Percentiles rank a stretch among this genome's conserved stretches.
These are phyloP conservation scores for Dexiosoma caninum DNA, from an alignment of 2,888 invertebrate genomes.

Conservation along the genomic window DNA sequence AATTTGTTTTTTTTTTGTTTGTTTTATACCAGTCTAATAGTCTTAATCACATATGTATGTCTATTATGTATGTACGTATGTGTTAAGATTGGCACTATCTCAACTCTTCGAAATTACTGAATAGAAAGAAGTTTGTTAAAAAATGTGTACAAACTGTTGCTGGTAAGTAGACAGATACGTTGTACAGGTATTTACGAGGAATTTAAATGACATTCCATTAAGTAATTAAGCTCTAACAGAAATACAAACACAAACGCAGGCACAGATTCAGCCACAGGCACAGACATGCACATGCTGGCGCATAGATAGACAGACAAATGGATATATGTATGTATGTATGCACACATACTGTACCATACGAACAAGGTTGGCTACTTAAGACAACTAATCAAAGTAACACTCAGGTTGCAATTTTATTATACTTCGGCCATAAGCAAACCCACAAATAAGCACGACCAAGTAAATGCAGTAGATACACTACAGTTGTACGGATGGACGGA, in stretches of 20 bases:
- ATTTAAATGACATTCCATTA: conserved; percentile 61
- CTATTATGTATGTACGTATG: too few relatives aligned
- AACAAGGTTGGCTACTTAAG: conserved; percentile 50
- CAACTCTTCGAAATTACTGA: conserved; percentile 9
- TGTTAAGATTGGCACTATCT: conserved; percentile 6
- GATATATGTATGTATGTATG: neutral
- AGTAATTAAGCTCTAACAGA: conserved; percentile 49
- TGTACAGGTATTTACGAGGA: conserved; percentile 45
- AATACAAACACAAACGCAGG: neutral
- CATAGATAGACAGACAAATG: neutral
- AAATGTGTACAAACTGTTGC: neutral
- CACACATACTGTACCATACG: too few relatives aligned
- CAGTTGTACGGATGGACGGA: neutral
- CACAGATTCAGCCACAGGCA: neutral
- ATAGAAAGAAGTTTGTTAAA: neutral
- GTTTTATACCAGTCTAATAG: neutral
- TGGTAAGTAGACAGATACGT: conserved; percentile 10
- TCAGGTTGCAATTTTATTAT: conserved; percentile 25
- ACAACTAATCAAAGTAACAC: conserved; percentile 47
- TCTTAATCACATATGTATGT: neutral
- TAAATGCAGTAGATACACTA: neutral
- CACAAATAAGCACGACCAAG: neutral
- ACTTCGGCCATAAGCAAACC: neutral
- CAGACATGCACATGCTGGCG: neutral
- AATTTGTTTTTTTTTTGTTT: neutral